phyloP scores from a whole-genome alignment of 2,797 vertebrate species.

The Intellagama lesueurii region DNA sequence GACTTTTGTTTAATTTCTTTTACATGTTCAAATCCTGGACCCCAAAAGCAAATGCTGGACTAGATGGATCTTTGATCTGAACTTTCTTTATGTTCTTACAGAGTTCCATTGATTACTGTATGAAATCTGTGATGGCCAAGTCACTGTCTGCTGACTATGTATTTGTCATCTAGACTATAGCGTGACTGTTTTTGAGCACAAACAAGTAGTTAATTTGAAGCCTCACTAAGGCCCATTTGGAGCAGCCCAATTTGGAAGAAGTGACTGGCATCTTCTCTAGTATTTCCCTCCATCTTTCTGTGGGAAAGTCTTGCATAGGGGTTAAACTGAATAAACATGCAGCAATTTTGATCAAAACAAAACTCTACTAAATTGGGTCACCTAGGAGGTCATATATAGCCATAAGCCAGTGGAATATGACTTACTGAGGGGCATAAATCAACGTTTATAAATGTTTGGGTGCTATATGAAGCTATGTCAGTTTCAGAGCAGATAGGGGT shows the following conservation, averaged over 20 bases:
- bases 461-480: neutral
- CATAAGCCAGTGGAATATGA: neutral
- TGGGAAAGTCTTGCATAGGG: neutral
- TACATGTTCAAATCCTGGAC: too few species aligned
- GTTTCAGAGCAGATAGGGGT: constrained; percentile 15
- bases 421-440: constrained; percentile 6
- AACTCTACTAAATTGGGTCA: neutral
- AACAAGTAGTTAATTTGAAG: neutral
- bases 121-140: neutral
- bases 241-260: neutral
- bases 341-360: neutral
- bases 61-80: too few species aligned
- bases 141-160: too few species aligned
- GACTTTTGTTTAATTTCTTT: too few species aligned
- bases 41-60: too few species aligned
- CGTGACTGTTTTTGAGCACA: neutral
- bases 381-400: too few species aligned
- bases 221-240: neutral
- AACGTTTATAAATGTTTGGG: constrained; percentile 1
- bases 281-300: neutral
- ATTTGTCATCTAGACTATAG: neutral
- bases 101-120: too few species aligned
- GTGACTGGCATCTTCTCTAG: neutral
- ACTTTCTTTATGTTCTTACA: too few species aligned
- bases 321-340: neutral